Percentiles rank a stretch among this genome's conserved stretches.
These are phyloP conservation scores for Cynoglossus semilaevis DNA, from an alignment of 2,113 vertebrate species.

Conservation along the genomic window DNA sequence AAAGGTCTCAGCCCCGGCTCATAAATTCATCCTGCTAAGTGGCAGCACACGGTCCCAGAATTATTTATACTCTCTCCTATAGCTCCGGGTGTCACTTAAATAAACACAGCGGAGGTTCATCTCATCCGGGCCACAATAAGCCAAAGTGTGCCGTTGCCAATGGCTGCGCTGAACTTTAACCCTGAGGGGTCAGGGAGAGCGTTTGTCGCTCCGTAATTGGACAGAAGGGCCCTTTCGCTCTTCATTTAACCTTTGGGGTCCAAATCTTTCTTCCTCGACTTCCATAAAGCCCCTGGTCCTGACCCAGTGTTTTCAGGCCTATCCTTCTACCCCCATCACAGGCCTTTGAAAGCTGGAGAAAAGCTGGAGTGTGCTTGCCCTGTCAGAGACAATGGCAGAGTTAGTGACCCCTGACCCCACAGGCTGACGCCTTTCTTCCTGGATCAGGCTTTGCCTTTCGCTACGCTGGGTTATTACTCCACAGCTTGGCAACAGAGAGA, in stretches of 20 bases:
- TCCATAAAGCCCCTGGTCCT: constrained; percentile 74
- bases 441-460: constrained; percentile 76
- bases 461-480: constrained; percentile 77
- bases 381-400: constrained; percentile 76
- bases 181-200: constrained; percentile 66
- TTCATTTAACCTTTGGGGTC: constrained; percentile 80
- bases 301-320: constrained; percentile 76
- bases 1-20: constrained; percentile 32
- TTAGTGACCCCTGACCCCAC: constrained; percentile 76
- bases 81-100: constrained; percentile 74
- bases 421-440: constrained; percentile 71
- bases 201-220: constrained; percentile 78
- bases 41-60: constrained; percentile 61
- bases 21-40: constrained; percentile 79
- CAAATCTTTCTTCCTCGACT: constrained; percentile 64
- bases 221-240: constrained; percentile 79
- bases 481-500: constrained; percentile 73
- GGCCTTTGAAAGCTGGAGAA: constrained; percentile 75
- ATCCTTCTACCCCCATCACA: constrained; percentile 73
- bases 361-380: constrained; percentile 82
- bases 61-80: constrained; percentile 77
- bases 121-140: constrained; percentile 73
- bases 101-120: constrained; percentile 75
- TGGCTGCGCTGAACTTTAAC: constrained; percentile 73
- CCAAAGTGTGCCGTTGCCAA: constrained; percentile 73